A percentile compares a stretch with the other conserved stretches of the same genome.
Evolutionary conservation across 2,888 invertebrate species (phyloP).

Genomic region (Harmothoe impar): DNA sequence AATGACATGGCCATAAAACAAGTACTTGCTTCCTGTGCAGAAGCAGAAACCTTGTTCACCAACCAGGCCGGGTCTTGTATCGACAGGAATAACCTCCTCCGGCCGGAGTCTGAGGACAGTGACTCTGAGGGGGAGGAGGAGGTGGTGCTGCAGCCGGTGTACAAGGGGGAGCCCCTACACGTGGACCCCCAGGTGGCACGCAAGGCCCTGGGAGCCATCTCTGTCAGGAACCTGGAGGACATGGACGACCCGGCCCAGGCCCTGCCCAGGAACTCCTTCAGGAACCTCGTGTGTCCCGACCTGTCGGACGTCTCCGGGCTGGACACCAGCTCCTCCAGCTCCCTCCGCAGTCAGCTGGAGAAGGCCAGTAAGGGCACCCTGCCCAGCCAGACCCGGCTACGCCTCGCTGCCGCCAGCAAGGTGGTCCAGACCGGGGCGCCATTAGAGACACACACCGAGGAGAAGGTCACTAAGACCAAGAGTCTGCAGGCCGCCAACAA

Average conservation of each 20-base stretch:
- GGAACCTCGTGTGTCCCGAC: conserved; percentile 2
- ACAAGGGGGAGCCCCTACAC: background rate
- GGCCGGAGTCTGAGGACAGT: background rate
- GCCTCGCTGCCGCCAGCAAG: background rate
- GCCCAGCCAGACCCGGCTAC: conserved; percentile 31
- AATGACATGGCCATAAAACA: no score
- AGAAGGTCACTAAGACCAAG: background rate
- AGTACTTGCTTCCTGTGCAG: no score
- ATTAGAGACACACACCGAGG: background rate
- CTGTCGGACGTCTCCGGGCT: background rate
- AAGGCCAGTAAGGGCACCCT: conserved; percentile 13
- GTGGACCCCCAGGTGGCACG: background rate
- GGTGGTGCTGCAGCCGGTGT: conserved; percentile 18
- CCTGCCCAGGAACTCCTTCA: conserved; percentile 38
- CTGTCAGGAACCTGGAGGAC: conserved; percentile 27
- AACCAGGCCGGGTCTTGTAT: background rate
- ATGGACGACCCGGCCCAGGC: conserved; percentile 21
- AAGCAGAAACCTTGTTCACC: no score
- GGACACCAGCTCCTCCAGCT: background rate
- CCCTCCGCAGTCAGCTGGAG: background rate
- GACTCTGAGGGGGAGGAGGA: background rate
- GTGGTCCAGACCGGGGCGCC: background rate
- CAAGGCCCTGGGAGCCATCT: background rate
- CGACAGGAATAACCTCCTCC: background rate
- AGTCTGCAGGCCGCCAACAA: background rate